These are phyloP conservation scores for Rafetus swinhoei DNA, from an alignment of 2,113 vertebrate species.

Conservation along the genomic window DNA sequence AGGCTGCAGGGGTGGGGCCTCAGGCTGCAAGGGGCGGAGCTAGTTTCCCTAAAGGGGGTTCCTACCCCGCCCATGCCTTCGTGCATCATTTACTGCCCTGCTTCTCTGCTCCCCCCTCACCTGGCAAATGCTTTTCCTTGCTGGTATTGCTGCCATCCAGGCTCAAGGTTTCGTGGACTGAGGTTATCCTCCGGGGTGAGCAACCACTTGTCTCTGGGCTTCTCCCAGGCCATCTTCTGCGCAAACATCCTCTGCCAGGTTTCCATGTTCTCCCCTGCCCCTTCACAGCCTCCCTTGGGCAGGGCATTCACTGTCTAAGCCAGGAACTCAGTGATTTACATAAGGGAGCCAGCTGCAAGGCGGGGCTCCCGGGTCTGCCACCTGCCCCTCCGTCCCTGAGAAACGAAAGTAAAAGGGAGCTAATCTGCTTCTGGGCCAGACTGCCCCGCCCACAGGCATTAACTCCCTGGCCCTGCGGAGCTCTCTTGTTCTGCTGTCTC, in stretches of 20 bases:
- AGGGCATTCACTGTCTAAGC: not conserved
- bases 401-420: not conserved
- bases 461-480: too few relatives aligned
- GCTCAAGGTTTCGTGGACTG: not conserved
- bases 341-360: not conserved
- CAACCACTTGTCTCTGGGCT: constrained; percentile 66
- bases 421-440: not conserved
- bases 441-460: not conserved
- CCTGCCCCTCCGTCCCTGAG: not conserved
- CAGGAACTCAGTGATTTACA: not conserved
- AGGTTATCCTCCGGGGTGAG: constrained; percentile 71
- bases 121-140: not conserved
- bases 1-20: too few relatives aligned
- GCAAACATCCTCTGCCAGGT: constrained; percentile 68
- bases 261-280: constrained; percentile 60
- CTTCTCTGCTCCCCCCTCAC: not conserved
- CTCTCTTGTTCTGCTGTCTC: too few relatives aligned
- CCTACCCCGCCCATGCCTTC: too few relatives aligned
- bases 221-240: constrained; percentile 63
- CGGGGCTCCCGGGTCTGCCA: not conserved
- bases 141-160: not conserved
- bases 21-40: too few relatives aligned
- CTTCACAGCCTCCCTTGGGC: not conserved
- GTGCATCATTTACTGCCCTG: not conserved
- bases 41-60: too few relatives aligned